Evolutionary conservation across 1,140 invertebrate species (phyloP).

Genomic region (Pseudachorutes palmiensis): DNA sequence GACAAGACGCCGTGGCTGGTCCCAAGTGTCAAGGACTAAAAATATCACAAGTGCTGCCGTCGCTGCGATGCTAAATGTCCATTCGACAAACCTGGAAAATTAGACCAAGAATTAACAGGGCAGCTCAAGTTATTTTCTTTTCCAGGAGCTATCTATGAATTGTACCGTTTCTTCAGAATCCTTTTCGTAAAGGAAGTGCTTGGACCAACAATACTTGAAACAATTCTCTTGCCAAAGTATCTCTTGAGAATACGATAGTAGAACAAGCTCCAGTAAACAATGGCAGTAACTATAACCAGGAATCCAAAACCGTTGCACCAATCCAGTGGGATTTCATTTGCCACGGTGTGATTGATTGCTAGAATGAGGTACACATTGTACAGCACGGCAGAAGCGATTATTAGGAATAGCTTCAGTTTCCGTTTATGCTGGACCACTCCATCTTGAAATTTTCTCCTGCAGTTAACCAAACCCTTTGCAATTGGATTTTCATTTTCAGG

Average conservation of each 20-base stretch:
- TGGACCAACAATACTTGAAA: neutral
- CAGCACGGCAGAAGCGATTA: slow-evolving; percentile 22
- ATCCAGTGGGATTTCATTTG: slow-evolving; percentile 36
- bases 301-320: slow-evolving; percentile 66
- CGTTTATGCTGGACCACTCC: too few relatives aligned
- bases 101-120: too few relatives aligned
- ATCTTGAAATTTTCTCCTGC: too few relatives aligned
- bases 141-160: neutral
- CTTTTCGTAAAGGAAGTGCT: neutral
- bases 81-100: neutral
- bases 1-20: slow-evolving; percentile 45
- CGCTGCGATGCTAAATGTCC: slow-evolving; percentile 5
- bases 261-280: slow-evolving; percentile 55
- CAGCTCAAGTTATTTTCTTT: neutral
- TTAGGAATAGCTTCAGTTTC: slow-evolving; percentile 9
- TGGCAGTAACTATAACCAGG: slow-evolving; percentile 55
- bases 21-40: slow-evolving; percentile 41
- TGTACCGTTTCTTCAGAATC: neutral
- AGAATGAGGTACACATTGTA: slow-evolving; percentile 39
- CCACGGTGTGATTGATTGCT: slow-evolving; percentile 30
- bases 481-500: too few relatives aligned
- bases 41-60: slow-evolving; percentile 31
- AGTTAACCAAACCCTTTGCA: too few relatives aligned
- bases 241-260: slow-evolving; percentile 59
- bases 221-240: slow-evolving; percentile 43